phyloP scores from a whole-genome alignment of 2,113 vertebrate genomes.

The Aspiorhynchus laticeps region DNA sequence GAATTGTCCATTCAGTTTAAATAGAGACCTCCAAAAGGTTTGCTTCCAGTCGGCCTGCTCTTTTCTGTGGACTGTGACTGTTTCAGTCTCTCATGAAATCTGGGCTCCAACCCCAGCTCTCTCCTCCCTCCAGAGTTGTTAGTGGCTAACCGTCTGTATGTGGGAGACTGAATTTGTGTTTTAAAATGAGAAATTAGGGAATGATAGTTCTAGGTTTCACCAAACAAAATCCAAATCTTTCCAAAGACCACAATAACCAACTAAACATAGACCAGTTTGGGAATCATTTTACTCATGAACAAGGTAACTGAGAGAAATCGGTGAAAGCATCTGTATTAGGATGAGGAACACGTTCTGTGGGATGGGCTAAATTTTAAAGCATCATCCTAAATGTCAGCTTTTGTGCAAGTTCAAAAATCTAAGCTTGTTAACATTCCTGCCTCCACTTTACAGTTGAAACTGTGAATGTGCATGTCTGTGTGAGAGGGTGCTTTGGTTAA shows the following conservation, averaged over 20 bases:
- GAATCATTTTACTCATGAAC: background rate
- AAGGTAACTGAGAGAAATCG: background rate
- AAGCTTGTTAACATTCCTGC: constrained; percentile 81
- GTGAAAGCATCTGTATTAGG: background rate
- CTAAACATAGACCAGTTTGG: background rate
- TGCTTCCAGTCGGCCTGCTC: constrained; percentile 14
- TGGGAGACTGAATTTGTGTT: constrained; percentile 9
- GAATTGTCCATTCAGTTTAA: constrained; percentile 6
- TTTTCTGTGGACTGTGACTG: constrained; percentile 24
- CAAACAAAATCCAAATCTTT: constrained; percentile 67
- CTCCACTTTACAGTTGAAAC: constrained; percentile 63
- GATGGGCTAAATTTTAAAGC: constrained; percentile 21
- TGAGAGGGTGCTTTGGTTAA: background rate
- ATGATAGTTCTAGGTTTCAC: background rate
- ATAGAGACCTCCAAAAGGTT: constrained; percentile 1
- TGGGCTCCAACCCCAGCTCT: constrained; percentile 26
- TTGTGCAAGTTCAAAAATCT: constrained; percentile 69
- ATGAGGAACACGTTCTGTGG: constrained; percentile 27
- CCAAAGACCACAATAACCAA: background rate
- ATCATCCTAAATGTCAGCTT: constrained; percentile 73
- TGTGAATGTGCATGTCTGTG: constrained; percentile 30
- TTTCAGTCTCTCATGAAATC: constrained; percentile 40
- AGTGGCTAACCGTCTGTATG: constrained; percentile 19
- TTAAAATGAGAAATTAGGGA: constrained; percentile 28
- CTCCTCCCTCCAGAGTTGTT: constrained; percentile 30